These are phyloP conservation scores for Enteromius radiatus DNA, from an alignment of 2,797 vertebrate species.

Conservation along the genomic window DNA sequence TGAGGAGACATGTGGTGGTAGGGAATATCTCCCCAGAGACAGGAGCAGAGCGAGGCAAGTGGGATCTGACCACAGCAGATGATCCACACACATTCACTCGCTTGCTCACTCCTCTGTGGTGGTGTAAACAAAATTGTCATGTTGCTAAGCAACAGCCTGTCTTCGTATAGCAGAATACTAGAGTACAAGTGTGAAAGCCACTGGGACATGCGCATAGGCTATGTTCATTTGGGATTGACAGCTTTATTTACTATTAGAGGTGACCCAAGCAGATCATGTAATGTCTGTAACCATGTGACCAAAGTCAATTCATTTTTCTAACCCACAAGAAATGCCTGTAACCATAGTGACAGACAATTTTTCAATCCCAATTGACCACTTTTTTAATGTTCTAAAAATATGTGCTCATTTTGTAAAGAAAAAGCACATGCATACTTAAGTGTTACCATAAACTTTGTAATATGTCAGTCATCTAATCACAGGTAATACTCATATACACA, in stretches of 20 bases:
- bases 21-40: constrained; percentile 53
- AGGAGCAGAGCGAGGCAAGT: constrained; percentile 36
- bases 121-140: constrained; percentile 64
- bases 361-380: background rate
- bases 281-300: background rate
- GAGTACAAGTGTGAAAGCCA: constrained; percentile 5
- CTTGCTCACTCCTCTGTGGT: constrained; percentile 50
- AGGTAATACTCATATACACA: background rate
- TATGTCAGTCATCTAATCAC: background rate
- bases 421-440: background rate
- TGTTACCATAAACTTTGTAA: background rate
- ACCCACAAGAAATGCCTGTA: background rate
- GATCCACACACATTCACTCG: constrained; percentile 35
- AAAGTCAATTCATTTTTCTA: background rate
- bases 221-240: background rate
- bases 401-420: background rate
- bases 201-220: background rate
- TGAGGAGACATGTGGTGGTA: constrained; percentile 34
- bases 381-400: background rate
- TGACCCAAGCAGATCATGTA: background rate
- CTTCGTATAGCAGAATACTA: constrained; percentile 36
- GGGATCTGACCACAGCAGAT: constrained; percentile 58
- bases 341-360: background rate
- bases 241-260: background rate
- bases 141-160: constrained; percentile 63